These are phyloP conservation scores for Mus caroli DNA, from an alignment of 2,797 vertebrate species.

Conservation along the genomic window DNA sequence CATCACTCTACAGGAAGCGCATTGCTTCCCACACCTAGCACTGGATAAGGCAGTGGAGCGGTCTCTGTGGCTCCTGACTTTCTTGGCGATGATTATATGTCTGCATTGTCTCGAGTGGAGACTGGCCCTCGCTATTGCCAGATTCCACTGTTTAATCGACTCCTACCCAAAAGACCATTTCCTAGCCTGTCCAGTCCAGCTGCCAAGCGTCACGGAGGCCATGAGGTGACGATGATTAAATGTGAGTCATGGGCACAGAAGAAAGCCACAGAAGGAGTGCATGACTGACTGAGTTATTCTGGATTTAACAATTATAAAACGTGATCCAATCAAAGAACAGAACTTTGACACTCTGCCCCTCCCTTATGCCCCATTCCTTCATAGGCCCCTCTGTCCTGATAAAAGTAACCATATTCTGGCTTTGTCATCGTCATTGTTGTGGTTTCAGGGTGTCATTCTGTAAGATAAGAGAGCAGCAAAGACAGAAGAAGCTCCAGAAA, in stretches of 20 bases:
- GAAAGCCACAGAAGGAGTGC: neutral
- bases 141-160: neutral
- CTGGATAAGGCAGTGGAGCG: neutral
- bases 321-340: conserved; percentile 15
- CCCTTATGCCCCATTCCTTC: neutral
- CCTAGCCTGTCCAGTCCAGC: neutral
- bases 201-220: neutral
- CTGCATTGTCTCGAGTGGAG: neutral
- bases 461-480: neutral
- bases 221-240: neutral
- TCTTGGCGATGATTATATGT: neutral
- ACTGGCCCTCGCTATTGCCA: neutral
- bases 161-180: neutral
- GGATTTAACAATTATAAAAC: conserved; percentile 31
- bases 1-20: neutral
- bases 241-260: conserved; percentile 14
- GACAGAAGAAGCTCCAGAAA: neutral
- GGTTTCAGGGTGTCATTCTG: neutral
- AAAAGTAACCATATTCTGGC: neutral
- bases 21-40: neutral
- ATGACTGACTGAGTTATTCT: conserved; percentile 23
- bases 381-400: neutral
- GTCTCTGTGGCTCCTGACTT: neutral
- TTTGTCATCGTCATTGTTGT: neutral
- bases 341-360: neutral